Evolutionary conservation across 1,140 invertebrate species (phyloP).

Genomic region (Brachionus asplanchnoidis): DNA sequence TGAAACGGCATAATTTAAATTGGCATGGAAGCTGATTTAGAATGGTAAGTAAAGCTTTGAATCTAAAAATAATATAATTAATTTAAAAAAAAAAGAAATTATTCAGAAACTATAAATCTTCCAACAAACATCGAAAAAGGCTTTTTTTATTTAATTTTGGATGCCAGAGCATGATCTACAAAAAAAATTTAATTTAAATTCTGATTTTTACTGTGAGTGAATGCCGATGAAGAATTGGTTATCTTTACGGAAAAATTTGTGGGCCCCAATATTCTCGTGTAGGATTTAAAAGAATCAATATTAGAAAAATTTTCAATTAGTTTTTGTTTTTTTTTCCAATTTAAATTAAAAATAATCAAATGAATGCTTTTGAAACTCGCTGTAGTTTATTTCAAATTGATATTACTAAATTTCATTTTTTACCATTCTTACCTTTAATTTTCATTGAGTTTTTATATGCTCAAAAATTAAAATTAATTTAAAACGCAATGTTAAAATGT

Average conservation of each 20-base stretch:
- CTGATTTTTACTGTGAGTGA: too few relatives aligned
- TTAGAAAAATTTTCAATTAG: too few relatives aligned
- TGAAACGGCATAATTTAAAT: neutral
- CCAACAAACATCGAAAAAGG: neutral
- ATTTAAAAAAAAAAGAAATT: neutral
- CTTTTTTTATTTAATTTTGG: neutral
- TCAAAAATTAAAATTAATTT: neutral
- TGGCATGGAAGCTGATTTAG: neutral
- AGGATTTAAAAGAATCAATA: too few relatives aligned
- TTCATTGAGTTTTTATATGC: neutral
- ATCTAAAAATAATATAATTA: neutral
- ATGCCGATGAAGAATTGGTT: too few relatives aligned
- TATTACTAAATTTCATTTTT: neutral
- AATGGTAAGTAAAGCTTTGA: neutral
- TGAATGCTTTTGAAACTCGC: too few relatives aligned
- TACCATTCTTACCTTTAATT: neutral
- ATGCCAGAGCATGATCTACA: too few relatives aligned
- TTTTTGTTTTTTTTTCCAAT: too few relatives aligned
- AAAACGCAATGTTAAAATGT: neutral
- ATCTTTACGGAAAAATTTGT: too few relatives aligned
- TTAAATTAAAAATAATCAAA: too few relatives aligned
- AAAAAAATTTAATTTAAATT: too few relatives aligned
- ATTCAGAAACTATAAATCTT: neutral
- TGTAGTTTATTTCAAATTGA: neutral
- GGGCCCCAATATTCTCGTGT: too few relatives aligned